Conservation (phyloP, 2,797 vertebrate species). For the Coregonus ussuriensis region DNA sequence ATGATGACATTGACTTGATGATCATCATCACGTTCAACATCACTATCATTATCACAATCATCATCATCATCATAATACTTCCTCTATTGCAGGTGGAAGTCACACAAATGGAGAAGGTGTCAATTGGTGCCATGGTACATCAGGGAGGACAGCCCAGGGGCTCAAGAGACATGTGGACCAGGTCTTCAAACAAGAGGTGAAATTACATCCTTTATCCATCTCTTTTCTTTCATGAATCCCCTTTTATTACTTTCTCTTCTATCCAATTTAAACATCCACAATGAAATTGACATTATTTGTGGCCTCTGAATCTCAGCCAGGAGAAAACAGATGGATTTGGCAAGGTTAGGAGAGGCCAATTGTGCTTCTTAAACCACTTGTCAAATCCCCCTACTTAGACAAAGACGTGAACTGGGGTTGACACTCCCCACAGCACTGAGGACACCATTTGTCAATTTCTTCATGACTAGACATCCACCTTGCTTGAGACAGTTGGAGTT, state of each 20-base stretch:
- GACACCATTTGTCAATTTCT: slow-evolving; percentile 25
- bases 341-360: slow-evolving; percentile 40
- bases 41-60: not conserved
- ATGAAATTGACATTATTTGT: slow-evolving; percentile 38
- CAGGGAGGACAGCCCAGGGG: slow-evolving; percentile 84
- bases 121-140: slow-evolving; percentile 93
- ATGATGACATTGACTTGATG: not conserved
- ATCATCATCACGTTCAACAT: not conserved
- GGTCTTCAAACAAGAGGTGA: slow-evolving; percentile 95
- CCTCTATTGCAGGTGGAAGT: slow-evolving; percentile 86
- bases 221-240: slow-evolving; percentile 10
- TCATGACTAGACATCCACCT: slow-evolving; percentile 26
- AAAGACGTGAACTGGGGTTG: slow-evolving; percentile 21
- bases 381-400: slow-evolving; percentile 28
- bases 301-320: slow-evolving; percentile 36
- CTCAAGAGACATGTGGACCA: slow-evolving; percentile 91
- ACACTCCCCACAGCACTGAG: slow-evolving; percentile 31
- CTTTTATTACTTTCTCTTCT: not conserved
- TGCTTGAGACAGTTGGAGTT: slow-evolving; percentile 52
- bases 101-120: slow-evolving; percentile 96
- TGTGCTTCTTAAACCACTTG: slow-evolving; percentile 32
- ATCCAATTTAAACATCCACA: slow-evolving; percentile 23
- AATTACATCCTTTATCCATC: not conserved
- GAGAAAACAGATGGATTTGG: slow-evolving; percentile 44
- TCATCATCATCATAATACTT: not conserved